Conservation (phyloP, 1,140 invertebrate genomes). For the Anastrepha ludens region DNA sequence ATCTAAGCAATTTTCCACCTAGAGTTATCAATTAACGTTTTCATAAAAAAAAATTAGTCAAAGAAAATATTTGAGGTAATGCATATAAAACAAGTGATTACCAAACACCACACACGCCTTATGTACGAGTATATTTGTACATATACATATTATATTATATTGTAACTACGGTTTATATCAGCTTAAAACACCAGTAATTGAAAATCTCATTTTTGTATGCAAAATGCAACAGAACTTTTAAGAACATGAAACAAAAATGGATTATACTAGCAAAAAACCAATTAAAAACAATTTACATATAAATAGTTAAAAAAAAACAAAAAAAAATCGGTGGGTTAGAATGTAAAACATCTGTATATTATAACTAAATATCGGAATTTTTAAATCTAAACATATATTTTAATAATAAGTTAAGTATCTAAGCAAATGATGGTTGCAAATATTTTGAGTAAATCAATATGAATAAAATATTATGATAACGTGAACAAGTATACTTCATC, state of each 20-base stretch:
- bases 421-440: constrained; percentile 32
- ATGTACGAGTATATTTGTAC: constrained; percentile 17
- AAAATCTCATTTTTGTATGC: neutral
- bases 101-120: constrained; percentile 33
- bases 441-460: constrained; percentile 6
- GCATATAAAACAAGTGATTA: neutral
- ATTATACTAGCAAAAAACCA: no score
- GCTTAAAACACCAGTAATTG: neutral
- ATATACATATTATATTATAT: constrained; percentile 12
- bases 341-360: constrained; percentile 18
- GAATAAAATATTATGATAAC: neutral
- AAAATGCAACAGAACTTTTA: neutral
- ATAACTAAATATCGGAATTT: constrained; percentile 11
- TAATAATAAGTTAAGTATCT: constrained; percentile 25
- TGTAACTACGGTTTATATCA: neutral
- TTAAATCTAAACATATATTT: constrained; percentile 21
- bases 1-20: neutral
- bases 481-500: no score
- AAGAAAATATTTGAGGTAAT: neutral
- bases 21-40: neutral
- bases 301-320: neutral
- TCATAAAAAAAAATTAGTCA: neutral
- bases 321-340: neutral
- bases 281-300: neutral
- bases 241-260: no score